Percentiles rank a stretch among this genome's conserved stretches.
Conservation (phyloP, 2,888 invertebrate genomes). For the Phalera bucephala region DNA sequence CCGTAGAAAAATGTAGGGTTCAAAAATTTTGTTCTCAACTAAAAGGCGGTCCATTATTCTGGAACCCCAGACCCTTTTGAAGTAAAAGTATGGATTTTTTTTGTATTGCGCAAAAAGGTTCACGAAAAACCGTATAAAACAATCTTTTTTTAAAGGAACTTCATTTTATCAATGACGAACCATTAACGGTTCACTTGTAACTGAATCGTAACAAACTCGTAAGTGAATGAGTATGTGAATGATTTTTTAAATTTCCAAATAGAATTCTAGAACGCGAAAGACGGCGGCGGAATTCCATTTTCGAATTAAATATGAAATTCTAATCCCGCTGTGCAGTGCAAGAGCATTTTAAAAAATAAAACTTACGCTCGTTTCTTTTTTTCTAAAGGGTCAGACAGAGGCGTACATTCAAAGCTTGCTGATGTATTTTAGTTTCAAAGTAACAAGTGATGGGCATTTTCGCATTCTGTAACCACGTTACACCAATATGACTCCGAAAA, state of each 20-base stretch:
- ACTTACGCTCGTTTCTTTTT: too few species aligned
- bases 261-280: background rate
- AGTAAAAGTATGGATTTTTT: background rate
- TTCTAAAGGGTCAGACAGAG: too few species aligned
- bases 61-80: slow-evolving; percentile 16
- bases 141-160: slow-evolving; percentile 21
- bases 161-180: slow-evolving; percentile 7
- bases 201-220: too few species aligned
- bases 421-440: too few species aligned
- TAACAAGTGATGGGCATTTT: too few species aligned
- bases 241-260: background rate
- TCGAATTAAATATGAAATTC: background rate
- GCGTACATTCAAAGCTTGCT: too few species aligned
- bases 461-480: too few species aligned
- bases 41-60: slow-evolving; percentile 9
- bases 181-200: background rate
- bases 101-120: slow-evolving; percentile 14
- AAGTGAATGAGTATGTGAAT: background rate
- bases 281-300: background rate
- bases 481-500: too few species aligned
- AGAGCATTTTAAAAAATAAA: too few species aligned
- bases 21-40: slow-evolving; percentile 7
- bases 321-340: slow-evolving; percentile 19
- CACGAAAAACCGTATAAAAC: slow-evolving; percentile 13
- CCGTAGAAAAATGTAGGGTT: background rate